Evolutionary conservation across 2,797 vertebrate genomes (phyloP).

Genomic region (Sebastes kiyomatsui): DNA sequence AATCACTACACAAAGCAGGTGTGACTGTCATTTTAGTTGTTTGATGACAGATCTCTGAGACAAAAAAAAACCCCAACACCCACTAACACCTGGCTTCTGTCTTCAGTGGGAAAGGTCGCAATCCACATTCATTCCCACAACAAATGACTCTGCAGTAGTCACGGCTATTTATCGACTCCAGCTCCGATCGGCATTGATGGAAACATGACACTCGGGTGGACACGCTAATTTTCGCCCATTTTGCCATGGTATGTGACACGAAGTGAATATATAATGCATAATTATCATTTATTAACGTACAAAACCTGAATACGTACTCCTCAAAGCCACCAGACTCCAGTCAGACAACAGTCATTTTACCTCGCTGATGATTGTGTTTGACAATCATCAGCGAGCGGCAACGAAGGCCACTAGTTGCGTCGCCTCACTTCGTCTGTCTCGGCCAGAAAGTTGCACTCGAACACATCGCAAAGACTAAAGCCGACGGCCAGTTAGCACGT

Average conservation of each 20-base stretch:
- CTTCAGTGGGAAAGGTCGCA: no score
- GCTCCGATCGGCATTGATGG: background rate
- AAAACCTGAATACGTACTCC: background rate
- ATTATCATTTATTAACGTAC: no score
- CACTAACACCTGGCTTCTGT: no score
- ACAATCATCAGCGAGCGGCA: no score
- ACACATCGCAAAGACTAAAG: no score
- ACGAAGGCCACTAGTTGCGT: no score
- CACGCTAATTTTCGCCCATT: background rate
- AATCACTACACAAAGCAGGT: background rate
- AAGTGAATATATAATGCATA: no score
- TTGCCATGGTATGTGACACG: background rate
- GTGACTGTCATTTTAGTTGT: background rate
- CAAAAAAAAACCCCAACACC: background rate
- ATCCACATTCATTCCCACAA: background rate
- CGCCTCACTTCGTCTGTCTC: no score
- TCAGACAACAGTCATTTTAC: background rate
- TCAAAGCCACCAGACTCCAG: background rate
- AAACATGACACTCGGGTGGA: background rate
- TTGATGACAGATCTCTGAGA: background rate
- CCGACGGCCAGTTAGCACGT: rapidly evolving
- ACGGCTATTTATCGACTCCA: background rate
- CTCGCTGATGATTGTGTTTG: no score
- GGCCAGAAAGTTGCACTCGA: no score
- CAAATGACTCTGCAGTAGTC: background rate